Conservation (phyloP, 2,797 vertebrate species). For the Platalea minor region DNA sequence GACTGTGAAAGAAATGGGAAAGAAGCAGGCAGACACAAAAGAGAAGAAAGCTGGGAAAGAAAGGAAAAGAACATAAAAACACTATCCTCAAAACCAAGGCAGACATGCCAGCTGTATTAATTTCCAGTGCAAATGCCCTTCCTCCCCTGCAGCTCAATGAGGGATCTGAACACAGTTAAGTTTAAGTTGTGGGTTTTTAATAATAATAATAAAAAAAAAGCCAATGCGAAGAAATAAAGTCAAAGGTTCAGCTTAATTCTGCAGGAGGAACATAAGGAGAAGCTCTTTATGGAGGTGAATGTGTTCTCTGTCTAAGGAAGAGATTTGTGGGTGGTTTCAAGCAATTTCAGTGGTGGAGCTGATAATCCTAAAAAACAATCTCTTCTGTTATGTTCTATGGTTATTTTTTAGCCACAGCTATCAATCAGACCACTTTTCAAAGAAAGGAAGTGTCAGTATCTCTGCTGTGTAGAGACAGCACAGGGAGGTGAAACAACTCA, state of each 20-base stretch:
- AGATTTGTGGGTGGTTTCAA: conserved; percentile 38
- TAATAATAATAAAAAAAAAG: not conserved
- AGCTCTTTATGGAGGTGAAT: not conserved
- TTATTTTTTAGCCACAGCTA: conserved; percentile 15
- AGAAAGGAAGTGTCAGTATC: not conserved
- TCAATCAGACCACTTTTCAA: not conserved
- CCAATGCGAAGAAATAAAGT: not conserved
- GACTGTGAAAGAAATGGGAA: not conserved
- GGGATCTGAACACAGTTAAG: not conserved
- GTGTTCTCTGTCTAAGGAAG: not conserved
- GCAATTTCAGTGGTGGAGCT: not conserved
- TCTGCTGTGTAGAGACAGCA: not conserved
- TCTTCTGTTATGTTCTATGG: not conserved
- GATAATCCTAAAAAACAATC: not conserved
- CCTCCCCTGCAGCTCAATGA: not conserved
- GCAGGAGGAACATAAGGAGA: not conserved
- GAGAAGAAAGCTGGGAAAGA: conserved; percentile 28
- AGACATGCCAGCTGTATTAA: conserved; percentile 32
- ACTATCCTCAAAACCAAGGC: conserved; percentile 9
- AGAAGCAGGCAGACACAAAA: conserved; percentile 38
- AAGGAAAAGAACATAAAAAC: conserved; percentile 51
- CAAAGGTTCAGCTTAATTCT: not conserved
- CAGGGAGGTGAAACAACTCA: not conserved
- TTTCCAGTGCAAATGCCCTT: not conserved
- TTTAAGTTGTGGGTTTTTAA: not conserved